phyloP scores from a whole-genome alignment of 2,797 vertebrate genomes.

The Harpagifer antarcticus region DNA sequence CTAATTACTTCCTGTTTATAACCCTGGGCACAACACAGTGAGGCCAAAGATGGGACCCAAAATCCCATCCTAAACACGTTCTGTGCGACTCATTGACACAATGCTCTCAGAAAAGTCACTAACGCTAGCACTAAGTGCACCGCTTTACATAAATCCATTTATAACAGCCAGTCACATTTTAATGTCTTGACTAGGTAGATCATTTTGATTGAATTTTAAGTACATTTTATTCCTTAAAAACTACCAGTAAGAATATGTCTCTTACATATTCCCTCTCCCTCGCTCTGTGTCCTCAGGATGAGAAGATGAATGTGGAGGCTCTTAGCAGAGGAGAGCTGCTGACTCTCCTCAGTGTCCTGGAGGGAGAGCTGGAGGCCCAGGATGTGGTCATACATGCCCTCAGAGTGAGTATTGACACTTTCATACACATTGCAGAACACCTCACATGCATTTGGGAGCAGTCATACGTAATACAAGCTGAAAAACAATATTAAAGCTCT shows the following conservation, averaged over 20 bases:
- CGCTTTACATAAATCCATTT: conserved; percentile 11
- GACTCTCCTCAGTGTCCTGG: conserved; percentile 96
- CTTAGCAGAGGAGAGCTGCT: conserved; percentile 96
- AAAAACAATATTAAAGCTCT: not conserved
- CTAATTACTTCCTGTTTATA: conserved; percentile 77
- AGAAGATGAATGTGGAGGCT: conserved; percentile 98
- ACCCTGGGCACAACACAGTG: conserved; percentile 49
- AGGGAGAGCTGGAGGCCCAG: conserved; percentile 97
- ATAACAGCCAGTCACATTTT: not conserved
- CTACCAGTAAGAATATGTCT: not conserved
- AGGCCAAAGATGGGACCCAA: conserved; percentile 63
- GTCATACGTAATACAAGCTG: too few relatives aligned
- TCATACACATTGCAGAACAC: not conserved
- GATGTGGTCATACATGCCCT: conserved; percentile 97
- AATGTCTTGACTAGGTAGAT: not conserved
- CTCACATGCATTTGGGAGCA: not conserved
- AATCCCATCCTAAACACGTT: conserved; percentile 32
- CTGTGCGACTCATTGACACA: conserved; percentile 19
- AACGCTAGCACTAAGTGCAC: not conserved
- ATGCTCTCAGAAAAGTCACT: not conserved
- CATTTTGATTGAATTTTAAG: conserved; percentile 3
- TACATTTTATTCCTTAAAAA: conserved; percentile 11
- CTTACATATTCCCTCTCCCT: not conserved
- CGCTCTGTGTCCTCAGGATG: conserved; percentile 79
- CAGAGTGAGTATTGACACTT: conserved; percentile 86